Base-by-base conservation (phyloP, 2,888 invertebrate genomes). In the Cephus rjabovi region DNA sequence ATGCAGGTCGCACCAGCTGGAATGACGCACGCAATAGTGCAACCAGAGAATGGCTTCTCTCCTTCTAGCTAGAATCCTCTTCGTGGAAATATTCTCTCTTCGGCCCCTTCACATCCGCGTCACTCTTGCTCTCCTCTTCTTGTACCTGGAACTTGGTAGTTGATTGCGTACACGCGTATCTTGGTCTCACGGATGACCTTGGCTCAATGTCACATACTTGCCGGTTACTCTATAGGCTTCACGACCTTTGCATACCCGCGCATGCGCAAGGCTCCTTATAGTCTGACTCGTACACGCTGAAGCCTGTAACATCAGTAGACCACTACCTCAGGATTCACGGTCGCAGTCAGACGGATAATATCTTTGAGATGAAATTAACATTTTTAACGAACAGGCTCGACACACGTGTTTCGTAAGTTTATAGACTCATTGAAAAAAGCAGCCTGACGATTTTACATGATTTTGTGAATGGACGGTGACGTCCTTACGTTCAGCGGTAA, bases 151-250 rank as follows among this genome's bases (percentile, higher is more conserved):
- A 30, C 37, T 74, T 33, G 69, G 33, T 74, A 74, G 71, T 76
- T 80, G 71, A 70, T 73, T 77, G 77, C 37, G 31, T 34, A n/a
- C 34, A 23, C 78, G 70, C 73, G 78, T 79, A 79, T 78, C 79
- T 75, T 80, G 76, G 81, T 81, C 71, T 82, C 81, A 79, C 81
- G 81, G 73, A 78, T 85, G 86, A 81, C 87, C 87, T 87, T 87
- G 87, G 82, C 85, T 87, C 87, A 87, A 87, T 87, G 86, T 87
- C 87, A 83, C 85, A 80, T 82, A 71, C 71, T 84, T 80, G 79
- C 73, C 77, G 80, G 34, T 77, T 79, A 75, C 76, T 81, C 77
- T 77, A 77, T 75, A 76, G 34, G 77, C 76, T 23, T 23, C 56
- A 2, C 56, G 56, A 56, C 56, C 56, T 56, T 56, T 56, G 56